Evolutionary conservation across 1,140 invertebrate genomes (phyloP).

Genomic region (Drosophila pseudoananassae): DNA sequence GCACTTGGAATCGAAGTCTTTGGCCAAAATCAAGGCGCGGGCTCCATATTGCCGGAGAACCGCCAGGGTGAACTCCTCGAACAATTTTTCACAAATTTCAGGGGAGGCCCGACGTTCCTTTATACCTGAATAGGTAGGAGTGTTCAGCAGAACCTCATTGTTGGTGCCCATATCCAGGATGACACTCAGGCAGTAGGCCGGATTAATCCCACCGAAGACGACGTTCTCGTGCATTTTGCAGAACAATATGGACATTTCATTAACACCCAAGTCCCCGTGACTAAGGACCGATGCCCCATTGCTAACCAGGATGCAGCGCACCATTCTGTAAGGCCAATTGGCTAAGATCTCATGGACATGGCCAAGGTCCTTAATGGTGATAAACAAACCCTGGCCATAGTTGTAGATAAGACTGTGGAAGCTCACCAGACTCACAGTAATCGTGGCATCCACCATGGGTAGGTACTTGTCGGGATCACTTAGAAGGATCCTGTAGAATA

Average conservation of each 20-base stretch:
- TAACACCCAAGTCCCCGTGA: conserved; percentile 96
- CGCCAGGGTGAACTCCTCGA: conserved; percentile 90
- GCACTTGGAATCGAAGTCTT: conserved; percentile 97
- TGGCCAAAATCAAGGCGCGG: conserved; percentile 94
- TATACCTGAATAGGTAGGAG: conserved; percentile 96
- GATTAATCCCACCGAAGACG: conserved; percentile 95
- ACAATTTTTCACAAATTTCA: conserved; percentile 93
- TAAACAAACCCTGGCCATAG: conserved; percentile 91
- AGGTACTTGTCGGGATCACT: conserved; percentile 95
- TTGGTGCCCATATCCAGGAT: conserved; percentile 97
- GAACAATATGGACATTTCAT: conserved; percentile 97
- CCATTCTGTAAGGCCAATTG: conserved; percentile 91
- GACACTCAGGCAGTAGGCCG: conserved; percentile 94
- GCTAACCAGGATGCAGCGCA: conserved; percentile 96
- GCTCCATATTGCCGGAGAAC: conserved; percentile 93
- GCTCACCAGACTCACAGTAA: conserved; percentile 93
- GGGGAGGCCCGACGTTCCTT: conserved; percentile 92
- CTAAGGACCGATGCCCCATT: conserved; percentile 97
- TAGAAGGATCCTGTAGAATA: conserved; percentile 96
- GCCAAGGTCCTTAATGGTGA: conserved; percentile 97
- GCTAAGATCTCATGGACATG: conserved; percentile 93
- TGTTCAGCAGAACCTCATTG: conserved; percentile 92
- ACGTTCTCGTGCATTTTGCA: conserved; percentile 97
- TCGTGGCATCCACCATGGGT: conserved; percentile 90
- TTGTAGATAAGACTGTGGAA: not conserved